Percentiles rank a stretch among this genome's conserved stretches.
These are phyloP conservation scores for Aporrectodea caliginosa DNA, from an alignment of 1,140 invertebrate genomes.

Conservation along the genomic window DNA sequence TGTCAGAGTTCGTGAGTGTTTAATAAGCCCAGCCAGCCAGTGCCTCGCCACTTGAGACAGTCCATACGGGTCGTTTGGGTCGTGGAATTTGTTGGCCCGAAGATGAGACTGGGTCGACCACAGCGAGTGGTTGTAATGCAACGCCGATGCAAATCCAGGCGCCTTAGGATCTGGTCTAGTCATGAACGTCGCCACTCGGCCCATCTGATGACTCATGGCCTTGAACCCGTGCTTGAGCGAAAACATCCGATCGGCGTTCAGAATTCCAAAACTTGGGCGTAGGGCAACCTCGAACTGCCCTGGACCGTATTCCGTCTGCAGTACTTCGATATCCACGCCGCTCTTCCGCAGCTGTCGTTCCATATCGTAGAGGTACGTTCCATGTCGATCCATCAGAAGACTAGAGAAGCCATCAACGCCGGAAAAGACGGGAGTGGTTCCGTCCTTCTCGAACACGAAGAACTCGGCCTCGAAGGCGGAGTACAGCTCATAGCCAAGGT, in stretches of 20 bases:
- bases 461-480: conserved; percentile 31
- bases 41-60: conserved; percentile 26
- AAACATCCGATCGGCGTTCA: conserved; percentile 26
- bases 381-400: neutral
- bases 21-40: conserved; percentile 35
- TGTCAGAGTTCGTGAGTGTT: conserved; percentile 30
- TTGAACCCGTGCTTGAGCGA: conserved; percentile 28
- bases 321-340: conserved; percentile 28
- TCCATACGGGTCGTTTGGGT: conserved; percentile 24
- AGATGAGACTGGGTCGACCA: conserved; percentile 18
- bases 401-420: neutral
- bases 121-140: conserved; percentile 35
- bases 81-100: conserved; percentile 14
- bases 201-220: conserved; percentile 25
- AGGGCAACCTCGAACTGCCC: conserved; percentile 33
- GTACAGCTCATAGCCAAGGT: conserved; percentile 20
- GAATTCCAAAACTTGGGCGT: conserved; percentile 20
- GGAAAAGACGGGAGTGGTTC: neutral
- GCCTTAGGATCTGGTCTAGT: conserved; percentile 20
- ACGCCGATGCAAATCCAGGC: conserved; percentile 7
- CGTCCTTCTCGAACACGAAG: conserved; percentile 19
- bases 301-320: conserved; percentile 12
- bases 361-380: conserved; percentile 15
- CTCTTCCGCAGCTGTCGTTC: conserved; percentile 11
- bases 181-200: conserved; percentile 33